Conservation (phyloP, 2,888 invertebrate genomes). For the Andrena flavipes region DNA sequence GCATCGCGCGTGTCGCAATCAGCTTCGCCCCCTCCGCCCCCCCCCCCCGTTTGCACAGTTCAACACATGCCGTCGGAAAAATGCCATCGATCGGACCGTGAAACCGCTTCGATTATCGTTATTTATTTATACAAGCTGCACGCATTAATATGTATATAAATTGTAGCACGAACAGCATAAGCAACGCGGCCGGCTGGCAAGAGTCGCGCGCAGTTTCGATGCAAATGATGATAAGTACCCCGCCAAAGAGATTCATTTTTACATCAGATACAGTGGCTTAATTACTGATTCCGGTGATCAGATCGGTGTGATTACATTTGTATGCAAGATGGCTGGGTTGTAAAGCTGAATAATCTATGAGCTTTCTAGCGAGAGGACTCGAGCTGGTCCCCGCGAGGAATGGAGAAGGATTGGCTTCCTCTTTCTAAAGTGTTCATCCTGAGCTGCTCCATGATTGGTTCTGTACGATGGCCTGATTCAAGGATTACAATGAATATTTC, state of each 20-base stretch:
- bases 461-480: background rate
- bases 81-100: background rate
- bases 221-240: background rate
- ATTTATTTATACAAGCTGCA: background rate
- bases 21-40: slow-evolving; percentile 10
- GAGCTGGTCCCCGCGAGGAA: background rate
- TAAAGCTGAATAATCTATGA: background rate
- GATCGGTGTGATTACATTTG: background rate
- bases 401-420: background rate
- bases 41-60: background rate
- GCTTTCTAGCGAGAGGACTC: slow-evolving; percentile 4
- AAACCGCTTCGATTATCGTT: background rate
- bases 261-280: background rate
- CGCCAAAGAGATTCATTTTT: background rate
- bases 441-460: background rate
- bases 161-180: background rate
- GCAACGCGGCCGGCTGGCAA: too few species aligned
- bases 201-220: too few species aligned
- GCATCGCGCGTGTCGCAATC: slow-evolving; percentile 17
- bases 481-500: too few species aligned
- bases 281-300: background rate
- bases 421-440: background rate
- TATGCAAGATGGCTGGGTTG: background rate
- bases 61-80: background rate
- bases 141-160: background rate